phyloP scores from a whole-genome alignment of 2,888 invertebrate genomes.

The Eupsilia transversa region DNA sequence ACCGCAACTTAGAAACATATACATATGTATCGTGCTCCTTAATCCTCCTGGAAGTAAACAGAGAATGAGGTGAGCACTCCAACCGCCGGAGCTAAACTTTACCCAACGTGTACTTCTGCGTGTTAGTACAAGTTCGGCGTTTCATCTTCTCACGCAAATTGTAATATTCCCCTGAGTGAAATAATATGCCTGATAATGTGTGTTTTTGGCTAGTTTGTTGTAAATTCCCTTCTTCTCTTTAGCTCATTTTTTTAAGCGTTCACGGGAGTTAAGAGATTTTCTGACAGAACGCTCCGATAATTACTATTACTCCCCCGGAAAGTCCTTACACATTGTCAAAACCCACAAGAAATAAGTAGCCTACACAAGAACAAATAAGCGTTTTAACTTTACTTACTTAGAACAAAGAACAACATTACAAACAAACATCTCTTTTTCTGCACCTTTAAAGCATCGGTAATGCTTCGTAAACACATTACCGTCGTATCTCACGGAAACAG shows the following conservation, averaged over 20 bases:
- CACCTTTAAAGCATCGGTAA: constrained; percentile 43
- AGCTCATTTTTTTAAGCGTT: neutral
- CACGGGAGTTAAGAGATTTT: neutral
- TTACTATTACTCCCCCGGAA: neutral
- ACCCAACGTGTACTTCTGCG: constrained; percentile 40
- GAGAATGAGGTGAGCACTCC: constrained; percentile 54
- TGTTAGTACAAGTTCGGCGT: constrained; percentile 41
- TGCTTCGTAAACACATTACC: constrained; percentile 55
- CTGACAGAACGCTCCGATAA: neutral
- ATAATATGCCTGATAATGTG: constrained; percentile 1
- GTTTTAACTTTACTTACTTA: neutral
- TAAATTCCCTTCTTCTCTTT: neutral
- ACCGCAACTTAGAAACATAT: constrained; percentile 45
- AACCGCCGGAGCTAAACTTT: constrained; percentile 53
- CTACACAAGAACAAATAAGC: neutral
- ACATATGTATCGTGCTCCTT: constrained; percentile 35
- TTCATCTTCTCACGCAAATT: constrained; percentile 51
- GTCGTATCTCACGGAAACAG: constrained; percentile 27
- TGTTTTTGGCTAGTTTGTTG: neutral
- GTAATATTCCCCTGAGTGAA: constrained; percentile 37
- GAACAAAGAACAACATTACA: constrained; percentile 22
- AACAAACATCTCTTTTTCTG: constrained; percentile 27
- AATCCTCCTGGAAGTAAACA: constrained; percentile 49
- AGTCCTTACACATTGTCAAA: neutral
- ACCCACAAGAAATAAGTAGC: neutral